phyloP scores from a whole-genome alignment of 2,888 invertebrate species.

The Amiota mariae region DNA sequence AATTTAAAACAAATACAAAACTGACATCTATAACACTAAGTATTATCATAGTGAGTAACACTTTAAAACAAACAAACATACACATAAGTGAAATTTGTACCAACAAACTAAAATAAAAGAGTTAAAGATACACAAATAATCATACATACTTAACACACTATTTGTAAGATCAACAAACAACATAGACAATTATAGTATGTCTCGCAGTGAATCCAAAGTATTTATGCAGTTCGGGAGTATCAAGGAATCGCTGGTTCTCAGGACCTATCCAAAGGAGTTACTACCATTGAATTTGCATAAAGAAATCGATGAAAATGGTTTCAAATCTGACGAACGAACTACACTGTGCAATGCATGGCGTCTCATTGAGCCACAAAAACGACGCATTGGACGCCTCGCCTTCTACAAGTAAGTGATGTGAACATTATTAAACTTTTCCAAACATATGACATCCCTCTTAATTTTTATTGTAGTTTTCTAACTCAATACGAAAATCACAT shows the following conservation, averaged over 20 bases:
- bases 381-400: not conserved
- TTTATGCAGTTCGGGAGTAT: not conserved
- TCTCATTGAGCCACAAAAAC: not conserved
- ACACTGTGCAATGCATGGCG: conserved; percentile 12
- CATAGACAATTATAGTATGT: too few relatives aligned
- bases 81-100: too few relatives aligned
- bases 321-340: not conserved
- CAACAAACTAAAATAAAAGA: not conserved
- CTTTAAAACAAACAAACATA: too few relatives aligned
- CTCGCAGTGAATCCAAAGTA: too few relatives aligned
- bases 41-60: too few relatives aligned
- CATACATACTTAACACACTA: not conserved
- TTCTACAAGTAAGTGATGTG: not conserved
- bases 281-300: not conserved
- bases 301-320: not conserved
- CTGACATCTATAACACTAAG: too few relatives aligned
- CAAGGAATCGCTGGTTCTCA: not conserved
- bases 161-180: too few relatives aligned
- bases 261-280: not conserved
- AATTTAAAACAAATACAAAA: too few relatives aligned
- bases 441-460: not conserved
- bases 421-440: not conserved
- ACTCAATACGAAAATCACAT: not conserved
- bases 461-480: not conserved
- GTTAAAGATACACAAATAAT: not conserved